Conservation (phyloP, 2,888 invertebrate species). For the Nomada fabriciana region DNA sequence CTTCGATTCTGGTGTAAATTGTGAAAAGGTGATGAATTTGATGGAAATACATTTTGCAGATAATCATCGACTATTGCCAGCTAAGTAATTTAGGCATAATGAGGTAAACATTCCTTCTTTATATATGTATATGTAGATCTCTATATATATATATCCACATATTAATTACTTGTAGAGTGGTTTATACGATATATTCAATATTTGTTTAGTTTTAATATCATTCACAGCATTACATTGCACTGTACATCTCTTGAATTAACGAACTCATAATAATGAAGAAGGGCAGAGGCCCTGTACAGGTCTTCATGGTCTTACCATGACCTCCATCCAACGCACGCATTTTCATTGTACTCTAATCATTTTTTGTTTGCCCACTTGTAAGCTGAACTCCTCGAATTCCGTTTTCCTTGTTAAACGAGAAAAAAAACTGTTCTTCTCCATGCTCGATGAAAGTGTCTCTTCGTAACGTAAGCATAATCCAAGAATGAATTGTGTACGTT, state of each 20-base stretch:
- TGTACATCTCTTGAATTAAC: constrained; percentile 49
- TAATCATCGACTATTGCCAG: constrained; percentile 71
- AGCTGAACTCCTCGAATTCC: constrained; percentile 25
- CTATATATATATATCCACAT: constrained; percentile 41
- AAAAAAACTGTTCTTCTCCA: neutral
- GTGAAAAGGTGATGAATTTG: constrained; percentile 67
- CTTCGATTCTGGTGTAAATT: constrained; percentile 68
- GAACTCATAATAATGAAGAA: constrained; percentile 41
- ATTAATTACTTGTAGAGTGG: constrained; percentile 55
- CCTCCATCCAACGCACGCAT: constrained; percentile 50
- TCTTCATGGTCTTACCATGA: constrained; percentile 36
- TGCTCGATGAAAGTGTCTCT: constrained; percentile 48
- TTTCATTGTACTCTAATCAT: constrained; percentile 53
- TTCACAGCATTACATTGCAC: constrained; percentile 60
- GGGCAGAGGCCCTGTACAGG: constrained; percentile 25
- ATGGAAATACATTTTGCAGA: constrained; percentile 75
- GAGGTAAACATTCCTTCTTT: constrained; percentile 73
- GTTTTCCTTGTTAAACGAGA: constrained; percentile 22
- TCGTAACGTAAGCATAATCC: constrained; percentile 12
- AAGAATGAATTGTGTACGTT: constrained; percentile 8
- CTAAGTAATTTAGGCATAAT: constrained; percentile 75
- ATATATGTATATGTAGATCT: constrained; percentile 46
- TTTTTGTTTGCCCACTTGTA: constrained; percentile 39
- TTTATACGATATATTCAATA: constrained; percentile 44
- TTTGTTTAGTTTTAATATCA: constrained; percentile 58